These are phyloP conservation scores for Pachliopta kotzebuea DNA, from an alignment of 2,888 invertebrate genomes.

Conservation along the genomic window DNA sequence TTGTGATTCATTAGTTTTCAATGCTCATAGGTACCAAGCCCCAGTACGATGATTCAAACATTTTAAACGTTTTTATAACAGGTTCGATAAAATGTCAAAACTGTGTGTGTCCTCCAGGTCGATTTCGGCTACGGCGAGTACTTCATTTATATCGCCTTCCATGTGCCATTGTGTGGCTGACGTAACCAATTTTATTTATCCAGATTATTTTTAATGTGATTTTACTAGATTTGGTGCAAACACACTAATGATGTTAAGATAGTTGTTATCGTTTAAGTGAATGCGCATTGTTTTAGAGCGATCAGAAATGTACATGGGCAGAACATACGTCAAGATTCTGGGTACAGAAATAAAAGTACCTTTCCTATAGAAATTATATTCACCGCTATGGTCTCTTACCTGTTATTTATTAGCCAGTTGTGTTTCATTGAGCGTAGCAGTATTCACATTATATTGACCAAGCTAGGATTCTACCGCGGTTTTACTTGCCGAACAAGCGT, in stretches of 20 bases:
- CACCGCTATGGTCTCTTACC: constrained; percentile 21
- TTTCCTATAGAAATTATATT: constrained; percentile 30
- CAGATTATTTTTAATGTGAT: constrained; percentile 29
- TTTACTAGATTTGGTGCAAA: constrained; percentile 28
- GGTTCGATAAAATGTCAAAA: neutral
- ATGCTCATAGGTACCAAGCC: neutral
- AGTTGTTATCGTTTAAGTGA: constrained; percentile 29
- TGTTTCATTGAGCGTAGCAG: constrained; percentile 35
- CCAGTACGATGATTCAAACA: neutral
- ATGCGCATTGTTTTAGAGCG: constrained; percentile 6
- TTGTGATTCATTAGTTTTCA: constrained; percentile 22
- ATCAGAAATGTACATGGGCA: constrained; percentile 30
- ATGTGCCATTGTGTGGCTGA: too few relatives aligned
- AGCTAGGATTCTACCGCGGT: constrained; percentile 33
- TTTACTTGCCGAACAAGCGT: constrained; percentile 33
- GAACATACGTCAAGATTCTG: constrained; percentile 9
- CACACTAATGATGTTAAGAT: constrained; percentile 30
- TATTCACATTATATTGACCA: constrained; percentile 31
- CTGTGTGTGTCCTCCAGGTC: too few relatives aligned
- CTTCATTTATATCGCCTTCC: too few relatives aligned
- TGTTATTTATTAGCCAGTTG: constrained; percentile 32
- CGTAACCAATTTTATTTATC: too few relatives aligned
- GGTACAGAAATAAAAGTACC: constrained; percentile 24
- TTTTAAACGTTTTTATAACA: neutral
- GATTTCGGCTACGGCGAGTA: too few relatives aligned